Evolutionary conservation across 2,888 invertebrate species (phyloP).

Genomic region (Leucoptera coffeella): DNA sequence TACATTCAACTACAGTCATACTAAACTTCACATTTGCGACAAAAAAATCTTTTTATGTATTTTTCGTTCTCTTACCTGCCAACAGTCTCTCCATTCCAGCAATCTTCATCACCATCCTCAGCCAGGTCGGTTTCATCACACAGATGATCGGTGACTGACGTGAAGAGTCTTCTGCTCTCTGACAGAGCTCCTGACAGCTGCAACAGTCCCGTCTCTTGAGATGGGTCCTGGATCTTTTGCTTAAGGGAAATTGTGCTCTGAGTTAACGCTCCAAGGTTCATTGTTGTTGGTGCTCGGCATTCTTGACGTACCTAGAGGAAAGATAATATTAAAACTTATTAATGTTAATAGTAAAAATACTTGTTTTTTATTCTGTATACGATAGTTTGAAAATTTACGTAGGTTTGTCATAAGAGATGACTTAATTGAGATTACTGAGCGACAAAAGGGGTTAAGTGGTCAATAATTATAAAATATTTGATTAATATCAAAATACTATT

Average conservation of each 20-base stretch:
- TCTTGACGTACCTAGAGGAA: constrained; percentile 31
- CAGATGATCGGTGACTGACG: constrained; percentile 71
- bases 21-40: too few relatives aligned
- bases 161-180: constrained; percentile 76
- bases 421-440: too few relatives aligned
- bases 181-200: constrained; percentile 61
- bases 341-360: too few relatives aligned
- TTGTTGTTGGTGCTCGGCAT: constrained; percentile 30
- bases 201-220: constrained; percentile 58
- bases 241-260: constrained; percentile 19
- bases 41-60: too few relatives aligned
- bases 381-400: background rate
- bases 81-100: constrained; percentile 77
- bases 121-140: constrained; percentile 70
- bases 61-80: constrained; percentile 81
- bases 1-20: too few relatives aligned
- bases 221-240: constrained; percentile 48
- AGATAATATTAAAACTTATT: too few relatives aligned
- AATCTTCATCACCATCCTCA: constrained; percentile 59
- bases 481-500: too few relatives aligned
- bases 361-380: too few relatives aligned
- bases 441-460: background rate
- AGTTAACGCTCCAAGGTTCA: constrained; percentile 15
- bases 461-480: too few relatives aligned
- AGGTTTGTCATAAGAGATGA: too few relatives aligned